Conservation (phyloP, 2,888 invertebrate genomes). For the Melanargia galathea region DNA sequence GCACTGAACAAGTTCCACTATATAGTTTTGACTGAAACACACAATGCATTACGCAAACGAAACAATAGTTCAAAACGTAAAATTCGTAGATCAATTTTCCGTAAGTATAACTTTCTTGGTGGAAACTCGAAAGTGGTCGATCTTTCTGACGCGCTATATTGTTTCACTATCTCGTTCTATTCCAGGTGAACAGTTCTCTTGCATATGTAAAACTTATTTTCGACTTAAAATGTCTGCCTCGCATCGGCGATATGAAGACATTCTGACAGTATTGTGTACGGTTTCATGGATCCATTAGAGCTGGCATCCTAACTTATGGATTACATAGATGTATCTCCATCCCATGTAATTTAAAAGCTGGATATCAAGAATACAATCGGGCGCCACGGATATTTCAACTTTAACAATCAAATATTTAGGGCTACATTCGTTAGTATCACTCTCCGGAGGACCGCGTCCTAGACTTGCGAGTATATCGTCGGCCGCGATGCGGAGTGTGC, state of each 20-base stretch:
- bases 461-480: conserved; percentile 65
- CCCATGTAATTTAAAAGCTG: conserved; percentile 56
- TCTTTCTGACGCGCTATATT: conserved; percentile 63
- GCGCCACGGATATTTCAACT: conserved; percentile 68
- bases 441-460: conserved; percentile 70
- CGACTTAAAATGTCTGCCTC: conserved; percentile 35
- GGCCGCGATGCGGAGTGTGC: conserved; percentile 51
- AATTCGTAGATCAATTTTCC: conserved; percentile 52
- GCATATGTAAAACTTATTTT: conserved; percentile 39
- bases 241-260: conserved; percentile 33
- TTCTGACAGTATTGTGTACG: conserved; percentile 42
- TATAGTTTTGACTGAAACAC: conserved; percentile 43
- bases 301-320: conserved; percentile 64
- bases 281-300: conserved; percentile 48
- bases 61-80: conserved; percentile 44
- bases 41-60: conserved; percentile 47
- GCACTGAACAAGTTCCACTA: conserved; percentile 45
- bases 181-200: conserved; percentile 59
- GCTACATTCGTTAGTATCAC: conserved; percentile 76
- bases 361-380: conserved; percentile 59
- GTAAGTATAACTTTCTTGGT: conserved; percentile 62
- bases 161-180: conserved; percentile 65
- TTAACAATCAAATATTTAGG: conserved; percentile 77
- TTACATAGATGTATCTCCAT: conserved; percentile 67
- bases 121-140: conserved; percentile 58